These are phyloP conservation scores for Gordius sp. DNA, from an alignment of 2,888 invertebrate genomes.

Conservation along the genomic window DNA sequence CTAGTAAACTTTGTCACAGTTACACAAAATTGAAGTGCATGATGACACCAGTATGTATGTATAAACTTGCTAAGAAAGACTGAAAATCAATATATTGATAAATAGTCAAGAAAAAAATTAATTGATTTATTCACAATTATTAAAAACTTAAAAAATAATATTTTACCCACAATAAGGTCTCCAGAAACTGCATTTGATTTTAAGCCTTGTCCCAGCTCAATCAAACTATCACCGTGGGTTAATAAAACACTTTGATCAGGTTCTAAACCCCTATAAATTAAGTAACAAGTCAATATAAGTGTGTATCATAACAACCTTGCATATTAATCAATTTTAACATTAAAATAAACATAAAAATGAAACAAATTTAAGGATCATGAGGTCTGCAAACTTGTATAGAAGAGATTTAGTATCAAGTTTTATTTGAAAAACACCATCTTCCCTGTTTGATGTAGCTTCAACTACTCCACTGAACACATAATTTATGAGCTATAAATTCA, in stretches of 20 bases:
- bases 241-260: conserved; percentile 63
- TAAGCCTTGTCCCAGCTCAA: conserved; percentile 62
- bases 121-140: neutral
- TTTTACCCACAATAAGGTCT: conserved; percentile 28
- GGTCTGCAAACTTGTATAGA: neutral
- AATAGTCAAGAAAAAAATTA: no score
- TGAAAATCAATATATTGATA: no score
- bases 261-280: conserved; percentile 44
- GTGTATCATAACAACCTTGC: neutral
- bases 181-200: conserved; percentile 45
- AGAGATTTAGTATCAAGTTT: neutral
- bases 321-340: neutral
- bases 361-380: neutral
- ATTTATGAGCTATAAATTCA: conserved; percentile 8
- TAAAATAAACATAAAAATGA: neutral
- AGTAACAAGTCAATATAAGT: conserved; percentile 10
- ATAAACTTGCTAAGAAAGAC: no score
- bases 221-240: conserved; percentile 88
- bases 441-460: neutral
- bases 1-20: no score
- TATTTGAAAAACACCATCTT: conserved; percentile 11
- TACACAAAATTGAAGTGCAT: no score
- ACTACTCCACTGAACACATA: neutral
- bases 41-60: no score
- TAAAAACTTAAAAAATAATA: conserved; percentile 4